Percentiles rank a stretch among this genome's conserved stretches.
Conservation (phyloP, 2,888 invertebrate genomes). For the Coleophora deauratella region DNA sequence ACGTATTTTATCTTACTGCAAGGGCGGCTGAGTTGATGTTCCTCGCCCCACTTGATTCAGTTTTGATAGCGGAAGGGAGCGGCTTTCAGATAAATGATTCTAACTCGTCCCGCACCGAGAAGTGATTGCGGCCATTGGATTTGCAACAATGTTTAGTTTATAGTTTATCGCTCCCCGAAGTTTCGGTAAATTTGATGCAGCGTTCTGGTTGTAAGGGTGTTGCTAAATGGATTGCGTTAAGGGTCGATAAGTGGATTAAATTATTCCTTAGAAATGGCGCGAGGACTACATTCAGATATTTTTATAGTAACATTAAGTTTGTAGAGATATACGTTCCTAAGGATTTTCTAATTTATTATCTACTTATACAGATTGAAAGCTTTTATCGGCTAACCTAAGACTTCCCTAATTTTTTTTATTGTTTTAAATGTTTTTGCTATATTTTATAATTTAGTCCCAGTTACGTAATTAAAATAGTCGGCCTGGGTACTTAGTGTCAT, state of each 20-base stretch:
- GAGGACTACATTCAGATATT: not conserved
- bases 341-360: too few relatives aligned
- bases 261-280: conserved; percentile 12
- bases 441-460: too few relatives aligned
- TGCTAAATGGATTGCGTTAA: conserved; percentile 55
- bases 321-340: too few relatives aligned
- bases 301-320: too few relatives aligned
- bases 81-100: conserved; percentile 68
- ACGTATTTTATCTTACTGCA: conserved; percentile 65
- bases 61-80: conserved; percentile 68
- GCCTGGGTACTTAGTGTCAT: too few relatives aligned
- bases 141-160: conserved; percentile 63
- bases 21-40: conserved; percentile 68
- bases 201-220: conserved; percentile 36
- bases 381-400: too few relatives aligned
- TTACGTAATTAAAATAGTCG: too few relatives aligned
- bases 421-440: too few relatives aligned
- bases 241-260: conserved; percentile 55
- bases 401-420: too few relatives aligned
- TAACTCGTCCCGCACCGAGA: conserved; percentile 21
- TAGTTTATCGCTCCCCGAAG: conserved; percentile 28
- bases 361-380: too few relatives aligned
- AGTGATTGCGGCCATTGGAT: conserved; percentile 35
- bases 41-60: conserved; percentile 68
- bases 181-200: conserved; percentile 44